Evolutionary conservation across 2,888 invertebrate species (phyloP), one percentile per base, ranked within the genome.

Genomic region (Cacoxenus indagator): DNA sequence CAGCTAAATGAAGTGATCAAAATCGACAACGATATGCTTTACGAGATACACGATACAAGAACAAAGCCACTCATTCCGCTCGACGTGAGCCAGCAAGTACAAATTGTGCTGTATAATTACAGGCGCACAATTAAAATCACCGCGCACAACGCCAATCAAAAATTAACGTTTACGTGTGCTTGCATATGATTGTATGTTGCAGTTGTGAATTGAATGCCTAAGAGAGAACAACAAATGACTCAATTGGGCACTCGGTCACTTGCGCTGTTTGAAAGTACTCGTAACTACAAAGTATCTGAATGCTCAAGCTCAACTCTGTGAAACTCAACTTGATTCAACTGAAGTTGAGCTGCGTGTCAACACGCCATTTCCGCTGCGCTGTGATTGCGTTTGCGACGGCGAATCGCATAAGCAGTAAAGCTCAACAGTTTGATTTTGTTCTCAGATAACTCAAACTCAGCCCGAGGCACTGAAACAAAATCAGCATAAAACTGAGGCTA

Each of bases 401-500:
- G 14, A 48, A 4, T n/a, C 9, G 17, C 48, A 48, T n/a, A 17
- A 37, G 6, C 6, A 37, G 5, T 61, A 26, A 75, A 75, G 82
- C 54, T 65, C 79, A 79, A 80, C 79, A 80, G 79, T 78, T 78
- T 76, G 70, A 8, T 54, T 71, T 76, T 72, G 75, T 77, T 81
- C 82, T 74, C 82, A 78, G 82, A 80, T 80, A 80, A 76, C 76
- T 78, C 75, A 78, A 76, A 75, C 68, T 70, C 69, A 78, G 67
- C 67, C 77, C 70, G 45, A 45, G n/a, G 24, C 46, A 64, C 11
- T 48, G 48, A 46, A 48, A 29, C n/a, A 48, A n/a, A n/a, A 48
- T n/a, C 19, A 48, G 75, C 79, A 80, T 80, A 82, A 80, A 82
- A 82, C 80, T 80, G 75, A 76, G 74, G 73, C 73, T 77, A 82